Percentiles rank a stretch among this genome's conserved stretches.
These are phyloP conservation scores for Brachyistius frenatus DNA, from an alignment of 2,113 vertebrate genomes.

Conservation along the genomic window DNA sequence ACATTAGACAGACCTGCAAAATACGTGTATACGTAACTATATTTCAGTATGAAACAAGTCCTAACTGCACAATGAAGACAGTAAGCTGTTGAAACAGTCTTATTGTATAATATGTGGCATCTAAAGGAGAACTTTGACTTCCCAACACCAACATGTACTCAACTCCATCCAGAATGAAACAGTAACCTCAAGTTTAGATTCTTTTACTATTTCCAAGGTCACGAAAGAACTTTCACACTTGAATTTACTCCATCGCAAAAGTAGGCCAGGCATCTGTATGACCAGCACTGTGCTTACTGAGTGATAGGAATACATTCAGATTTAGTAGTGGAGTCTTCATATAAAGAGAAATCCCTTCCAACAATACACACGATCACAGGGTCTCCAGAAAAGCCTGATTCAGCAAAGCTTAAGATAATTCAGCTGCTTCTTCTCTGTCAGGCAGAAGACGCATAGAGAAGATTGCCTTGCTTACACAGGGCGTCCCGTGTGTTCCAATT, in stretches of 20 bases:
- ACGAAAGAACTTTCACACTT: not conserved
- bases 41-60: too few relatives aligned
- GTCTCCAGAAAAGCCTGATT: constrained; percentile 59
- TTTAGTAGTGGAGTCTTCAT: constrained; percentile 1
- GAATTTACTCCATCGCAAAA: not conserved
- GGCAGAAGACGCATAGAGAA: constrained; percentile 49
- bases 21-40: too few relatives aligned
- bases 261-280: not conserved
- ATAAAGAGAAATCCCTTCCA: constrained; percentile 36
- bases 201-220: constrained; percentile 6
- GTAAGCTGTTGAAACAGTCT: too few relatives aligned
- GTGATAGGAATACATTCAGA: constrained; percentile 9
- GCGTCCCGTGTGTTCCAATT: constrained; percentile 73
- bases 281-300: not conserved
- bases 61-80: too few relatives aligned
- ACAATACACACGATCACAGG: constrained; percentile 18
- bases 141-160: too few relatives aligned
- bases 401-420: constrained; percentile 76
- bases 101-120: too few relatives aligned
- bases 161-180: not conserved
- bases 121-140: too few relatives aligned
- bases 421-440: constrained; percentile 61
- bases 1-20: too few relatives aligned
- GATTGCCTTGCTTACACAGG: constrained; percentile 57
- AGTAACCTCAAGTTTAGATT: not conserved